phyloP scores from a whole-genome alignment of 1,140 invertebrate species.

The Vanessa atalanta region DNA sequence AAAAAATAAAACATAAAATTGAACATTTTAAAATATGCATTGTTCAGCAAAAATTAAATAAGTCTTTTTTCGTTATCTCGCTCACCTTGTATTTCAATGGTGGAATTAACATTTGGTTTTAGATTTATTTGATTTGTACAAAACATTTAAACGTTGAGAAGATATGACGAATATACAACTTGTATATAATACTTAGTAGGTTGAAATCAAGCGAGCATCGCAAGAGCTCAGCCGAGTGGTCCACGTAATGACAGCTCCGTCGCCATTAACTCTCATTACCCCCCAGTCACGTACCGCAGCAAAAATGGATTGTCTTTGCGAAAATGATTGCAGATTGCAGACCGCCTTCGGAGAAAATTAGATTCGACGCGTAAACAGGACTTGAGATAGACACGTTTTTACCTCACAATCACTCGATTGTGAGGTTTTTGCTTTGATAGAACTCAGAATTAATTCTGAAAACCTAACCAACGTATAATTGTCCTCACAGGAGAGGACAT shows the following conservation, averaged over 20 bases:
- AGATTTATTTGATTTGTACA: background rate
- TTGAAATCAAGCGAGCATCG: conserved; percentile 9
- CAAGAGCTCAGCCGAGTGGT: conserved; percentile 26
- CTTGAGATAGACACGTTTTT: conserved; percentile 46
- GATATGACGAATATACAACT: background rate
- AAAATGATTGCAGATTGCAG: conserved; percentile 77
- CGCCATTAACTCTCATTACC: conserved; percentile 75
- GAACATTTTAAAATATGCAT: no score
- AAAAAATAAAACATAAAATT: no score
- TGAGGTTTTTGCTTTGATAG: conserved; percentile 13
- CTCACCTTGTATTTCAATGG: no score
- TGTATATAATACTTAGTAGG: conserved; percentile 18
- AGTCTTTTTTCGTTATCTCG: no score
- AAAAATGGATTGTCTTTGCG: conserved; percentile 79
- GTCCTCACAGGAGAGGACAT: background rate
- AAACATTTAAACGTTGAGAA: background rate
- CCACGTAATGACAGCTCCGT: conserved; percentile 61
- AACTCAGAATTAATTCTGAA: conserved; percentile 9
- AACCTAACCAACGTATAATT: background rate
- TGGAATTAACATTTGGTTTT: no score
- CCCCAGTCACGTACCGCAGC: conserved; percentile 70
- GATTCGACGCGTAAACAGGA: conserved; percentile 71
- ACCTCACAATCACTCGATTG: conserved; percentile 10
- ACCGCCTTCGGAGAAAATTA: conserved; percentile 75
- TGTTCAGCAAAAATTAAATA: no score